phyloP scores from a whole-genome alignment of 2,113 vertebrate genomes.

The Dissostichus mawsoni region DNA sequence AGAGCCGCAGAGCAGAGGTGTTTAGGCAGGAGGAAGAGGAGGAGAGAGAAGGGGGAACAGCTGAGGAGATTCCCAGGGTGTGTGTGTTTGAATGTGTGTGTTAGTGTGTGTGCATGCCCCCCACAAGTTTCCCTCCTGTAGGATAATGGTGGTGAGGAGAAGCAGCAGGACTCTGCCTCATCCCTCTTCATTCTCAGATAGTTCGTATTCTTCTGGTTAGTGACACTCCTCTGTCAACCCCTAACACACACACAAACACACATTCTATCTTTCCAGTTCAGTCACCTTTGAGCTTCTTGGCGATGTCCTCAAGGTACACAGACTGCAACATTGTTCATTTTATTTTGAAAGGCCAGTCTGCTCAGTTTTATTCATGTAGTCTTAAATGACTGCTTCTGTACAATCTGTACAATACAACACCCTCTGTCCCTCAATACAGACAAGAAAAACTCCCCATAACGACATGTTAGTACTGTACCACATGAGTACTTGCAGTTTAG shows the following conservation, averaged over 20 bases:
- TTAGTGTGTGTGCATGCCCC: conserved; percentile 19
- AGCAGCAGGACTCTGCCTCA: conserved; percentile 76
- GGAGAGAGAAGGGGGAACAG: conserved; percentile 59
- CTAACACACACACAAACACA: conserved; percentile 42
- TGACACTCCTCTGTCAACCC: conserved; percentile 78
- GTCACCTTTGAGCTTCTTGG: neutral
- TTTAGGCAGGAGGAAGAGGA: conserved; percentile 43
- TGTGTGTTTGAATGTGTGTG: conserved; percentile 10
- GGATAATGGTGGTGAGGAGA: conserved; percentile 75
- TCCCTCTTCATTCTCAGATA: conserved; percentile 78
- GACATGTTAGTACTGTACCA: neutral
- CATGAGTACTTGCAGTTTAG: neutral
- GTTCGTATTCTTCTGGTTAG: conserved; percentile 80
- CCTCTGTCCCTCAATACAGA: neutral
- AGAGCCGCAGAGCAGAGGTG: conserved; percentile 70
- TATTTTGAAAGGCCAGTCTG: neutral
- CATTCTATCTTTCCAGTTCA: neutral
- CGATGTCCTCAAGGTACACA: neutral
- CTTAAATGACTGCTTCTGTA: too few species aligned
- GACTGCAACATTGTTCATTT: neutral
- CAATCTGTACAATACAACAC: neutral
- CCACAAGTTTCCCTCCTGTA: conserved; percentile 76
- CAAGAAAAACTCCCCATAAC: neutral
- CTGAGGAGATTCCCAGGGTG: conserved; percentile 74
- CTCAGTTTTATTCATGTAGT: neutral